These are phyloP conservation scores for Entomobrya proxima DNA, from an alignment of 2,888 invertebrate genomes.

Conservation along the genomic window DNA sequence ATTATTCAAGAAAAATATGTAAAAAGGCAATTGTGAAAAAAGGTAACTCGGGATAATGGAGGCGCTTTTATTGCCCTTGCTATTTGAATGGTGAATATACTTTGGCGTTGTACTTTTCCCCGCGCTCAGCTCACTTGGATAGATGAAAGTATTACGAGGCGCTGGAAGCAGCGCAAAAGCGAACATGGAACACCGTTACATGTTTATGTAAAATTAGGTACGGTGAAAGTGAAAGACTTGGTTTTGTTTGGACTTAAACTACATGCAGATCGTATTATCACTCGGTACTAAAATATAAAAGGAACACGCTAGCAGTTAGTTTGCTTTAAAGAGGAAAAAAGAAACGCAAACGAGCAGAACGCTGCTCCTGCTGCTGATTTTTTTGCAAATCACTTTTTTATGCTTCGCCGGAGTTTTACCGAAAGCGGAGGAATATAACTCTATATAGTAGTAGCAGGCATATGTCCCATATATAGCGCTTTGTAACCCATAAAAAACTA, in stretches of 20 bases:
- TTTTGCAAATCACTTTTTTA: constrained; percentile 51
- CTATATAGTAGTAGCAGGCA: neutral
- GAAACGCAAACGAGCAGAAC: neutral
- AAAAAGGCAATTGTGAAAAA: neutral
- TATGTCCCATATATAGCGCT: neutral
- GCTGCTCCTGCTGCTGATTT: constrained; percentile 16
- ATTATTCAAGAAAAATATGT: neutral
- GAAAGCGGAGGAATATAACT: neutral
- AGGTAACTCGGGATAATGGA: constrained; percentile 9
- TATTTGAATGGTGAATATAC: neutral
- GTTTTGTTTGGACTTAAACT: neutral
- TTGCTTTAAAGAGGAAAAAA: constrained; percentile 9
- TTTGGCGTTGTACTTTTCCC: neutral
- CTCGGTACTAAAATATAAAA: neutral
- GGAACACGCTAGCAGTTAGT: neutral
- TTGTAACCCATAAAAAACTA: neutral
- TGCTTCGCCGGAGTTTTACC: constrained; percentile 12
- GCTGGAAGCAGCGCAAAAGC: neutral
- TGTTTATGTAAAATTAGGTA: neutral
- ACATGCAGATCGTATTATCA: neutral
- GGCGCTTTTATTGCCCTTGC: constrained; percentile 49
- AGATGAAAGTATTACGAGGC: neutral
- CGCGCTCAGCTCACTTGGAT: constrained; percentile 3
- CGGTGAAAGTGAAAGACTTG: neutral
- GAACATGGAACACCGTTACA: neutral